Percentiles rank a stretch among this genome's conserved stretches.
Evolutionary conservation across 2,888 invertebrate species (phyloP).

Genomic region (Paralinhomoeus sp.): DNA sequence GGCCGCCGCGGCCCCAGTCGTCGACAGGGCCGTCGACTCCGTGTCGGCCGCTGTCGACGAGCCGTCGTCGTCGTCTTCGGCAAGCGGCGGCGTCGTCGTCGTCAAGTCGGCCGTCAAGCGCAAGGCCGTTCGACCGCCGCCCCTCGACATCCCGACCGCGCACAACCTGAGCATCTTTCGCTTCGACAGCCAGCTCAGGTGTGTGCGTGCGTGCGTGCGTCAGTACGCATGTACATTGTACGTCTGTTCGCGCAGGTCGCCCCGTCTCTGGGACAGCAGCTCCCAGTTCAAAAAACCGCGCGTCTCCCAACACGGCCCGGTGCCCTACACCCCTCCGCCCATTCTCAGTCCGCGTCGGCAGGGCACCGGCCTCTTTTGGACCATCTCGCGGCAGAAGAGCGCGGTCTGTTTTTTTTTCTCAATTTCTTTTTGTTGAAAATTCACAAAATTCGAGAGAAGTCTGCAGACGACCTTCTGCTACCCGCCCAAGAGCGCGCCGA

Average conservation of each 20-base stretch:
- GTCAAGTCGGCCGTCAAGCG: neutral
- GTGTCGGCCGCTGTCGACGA: too few relatives aligned
- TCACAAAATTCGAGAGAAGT: neutral
- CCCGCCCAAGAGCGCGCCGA: neutral
- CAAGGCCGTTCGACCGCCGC: neutral
- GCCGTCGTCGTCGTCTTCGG: too few relatives aligned
- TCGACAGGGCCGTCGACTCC: too few relatives aligned
- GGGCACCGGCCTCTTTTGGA: slow-evolving; percentile 57
- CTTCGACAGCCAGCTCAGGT: slow-evolving; percentile 34
- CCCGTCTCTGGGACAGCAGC: slow-evolving; percentile 19
- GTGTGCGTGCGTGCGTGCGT: too few relatives aligned
- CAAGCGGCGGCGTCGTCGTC: neutral
- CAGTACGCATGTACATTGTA: too few relatives aligned
- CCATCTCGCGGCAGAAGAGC: slow-evolving; percentile 12
- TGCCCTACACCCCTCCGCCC: slow-evolving; percentile 71
- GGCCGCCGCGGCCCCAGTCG: neutral
- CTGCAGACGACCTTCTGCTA: neutral
- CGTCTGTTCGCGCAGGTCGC: slow-evolving; percentile 20
- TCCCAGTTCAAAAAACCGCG: neutral
- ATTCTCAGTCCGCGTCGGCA: slow-evolving; percentile 71
- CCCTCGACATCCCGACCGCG: neutral
- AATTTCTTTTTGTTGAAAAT: too few relatives aligned
- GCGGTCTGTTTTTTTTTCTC: too few relatives aligned
- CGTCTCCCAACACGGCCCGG: slow-evolving; percentile 23
- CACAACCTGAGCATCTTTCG: slow-evolving; percentile 6